phyloP scores from a whole-genome alignment of 2,888 invertebrate species.

The Arge pagana region DNA sequence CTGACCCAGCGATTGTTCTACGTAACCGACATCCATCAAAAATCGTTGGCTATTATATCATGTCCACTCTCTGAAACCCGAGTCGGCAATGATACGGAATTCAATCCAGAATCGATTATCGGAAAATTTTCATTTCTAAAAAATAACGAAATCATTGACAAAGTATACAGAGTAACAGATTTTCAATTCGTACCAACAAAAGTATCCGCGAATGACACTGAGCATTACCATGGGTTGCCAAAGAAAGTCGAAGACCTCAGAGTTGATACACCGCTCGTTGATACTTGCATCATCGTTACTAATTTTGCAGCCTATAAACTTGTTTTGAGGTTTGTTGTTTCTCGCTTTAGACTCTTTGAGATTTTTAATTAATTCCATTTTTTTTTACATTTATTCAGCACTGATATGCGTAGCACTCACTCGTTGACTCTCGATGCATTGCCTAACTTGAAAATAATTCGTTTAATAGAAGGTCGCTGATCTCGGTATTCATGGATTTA shows the following conservation, averaged over 20 bases:
- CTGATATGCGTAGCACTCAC: not conserved
- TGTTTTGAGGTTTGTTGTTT: constrained; percentile 60
- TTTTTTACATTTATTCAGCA: not conserved
- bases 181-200: constrained; percentile 42
- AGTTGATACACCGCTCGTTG: constrained; percentile 59
- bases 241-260: constrained; percentile 59
- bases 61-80: constrained; percentile 64
- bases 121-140: constrained; percentile 63
- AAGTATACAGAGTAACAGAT: constrained; percentile 61
- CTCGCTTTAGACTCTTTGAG: no score
- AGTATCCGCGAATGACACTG: constrained; percentile 44
- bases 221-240: constrained; percentile 54
- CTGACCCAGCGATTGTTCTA: constrained; percentile 73
- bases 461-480: constrained; percentile 56
- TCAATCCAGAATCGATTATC: constrained; percentile 64
- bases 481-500: constrained; percentile 63
- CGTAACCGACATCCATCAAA: constrained; percentile 61
- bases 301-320: constrained; percentile 66
- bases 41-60: constrained; percentile 62
- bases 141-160: constrained; percentile 60
- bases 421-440: not conserved
- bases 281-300: constrained; percentile 67
- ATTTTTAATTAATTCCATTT: constrained; percentile 12
- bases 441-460: constrained; percentile 16
- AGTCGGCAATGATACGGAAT: constrained; percentile 61